Evolutionary conservation across 2,113 vertebrate species (phyloP), one percentile per base, ranked within the genome.

Genomic region (Galemys pyrenaicus): DNA sequence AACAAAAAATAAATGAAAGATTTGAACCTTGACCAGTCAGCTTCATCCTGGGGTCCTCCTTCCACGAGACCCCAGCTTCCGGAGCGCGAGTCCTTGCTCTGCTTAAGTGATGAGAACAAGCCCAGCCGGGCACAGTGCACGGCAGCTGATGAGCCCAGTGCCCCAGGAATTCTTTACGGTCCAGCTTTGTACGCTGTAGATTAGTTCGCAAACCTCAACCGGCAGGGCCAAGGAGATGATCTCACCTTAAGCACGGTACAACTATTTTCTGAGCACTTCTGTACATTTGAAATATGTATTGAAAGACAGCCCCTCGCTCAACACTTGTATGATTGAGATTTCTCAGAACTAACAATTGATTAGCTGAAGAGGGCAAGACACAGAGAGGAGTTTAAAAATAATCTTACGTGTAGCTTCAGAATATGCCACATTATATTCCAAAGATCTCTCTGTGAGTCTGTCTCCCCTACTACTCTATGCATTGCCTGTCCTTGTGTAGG

Each of bases 51-150:
- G 10, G 46, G 46, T 49, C 6, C n/a, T 41, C 39, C 30, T n/a
- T 24, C 86, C 22, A 8, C 0, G 0, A 0, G 20, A 30, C 44
- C 11, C 8, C 0, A 11, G 19, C 74, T 37, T n/a, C 10, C 3
- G 1, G 24, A 7, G 4, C 15, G 3, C 26, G 44, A n/a, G 9
- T 4, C 2, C 44, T 35, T 41, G 20, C 37, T 26, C 0, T 44
- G 30, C 39, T 10, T 41, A 46, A 12, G 41, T 24, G 65, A 35
- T 0, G 17, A 56, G 35, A 37, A 35, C 20, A 32, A 4, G 54
- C 20, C 37, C 1, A 6, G 51, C 51, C 0, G 8, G 39, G 30
- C 65, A 32, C 7, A 0, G 35, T 17, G 9, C 26, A 0, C 41
- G 20, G 13, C 41, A 8, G 26, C 46, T 0, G 3, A 15, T 19